phyloP scores from a whole-genome alignment of 2,888 invertebrate species.

The Thysanoteuthis rhombus region DNA sequence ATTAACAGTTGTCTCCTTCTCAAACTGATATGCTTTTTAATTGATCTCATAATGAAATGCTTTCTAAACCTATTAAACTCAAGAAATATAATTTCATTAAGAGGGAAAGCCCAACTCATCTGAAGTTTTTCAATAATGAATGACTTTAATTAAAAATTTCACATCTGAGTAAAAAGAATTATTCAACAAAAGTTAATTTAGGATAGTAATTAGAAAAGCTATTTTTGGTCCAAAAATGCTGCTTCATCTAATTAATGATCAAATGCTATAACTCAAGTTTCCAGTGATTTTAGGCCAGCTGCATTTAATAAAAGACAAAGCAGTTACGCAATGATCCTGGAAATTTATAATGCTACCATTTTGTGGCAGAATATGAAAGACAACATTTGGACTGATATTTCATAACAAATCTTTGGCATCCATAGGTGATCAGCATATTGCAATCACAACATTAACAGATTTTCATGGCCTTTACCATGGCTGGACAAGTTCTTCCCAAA shows the following conservation, averaged over 20 bases:
- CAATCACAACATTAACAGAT: not conserved
- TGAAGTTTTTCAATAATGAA: constrained; percentile 12
- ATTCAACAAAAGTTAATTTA: not conserved
- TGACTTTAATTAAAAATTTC: not conserved
- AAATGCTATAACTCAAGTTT: not conserved
- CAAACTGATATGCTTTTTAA: not conserved
- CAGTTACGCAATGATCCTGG: not conserved
- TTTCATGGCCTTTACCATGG: not conserved
- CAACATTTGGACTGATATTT: no score
- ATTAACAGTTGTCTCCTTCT: no score
- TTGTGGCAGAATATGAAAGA: not conserved
- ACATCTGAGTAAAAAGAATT: not conserved
- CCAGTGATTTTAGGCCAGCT: no score
- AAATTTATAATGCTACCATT: not conserved
- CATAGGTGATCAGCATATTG: not conserved
- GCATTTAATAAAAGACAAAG: no score
- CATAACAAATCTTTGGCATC: not conserved
- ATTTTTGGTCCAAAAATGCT: not conserved
- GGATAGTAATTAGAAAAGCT: not conserved
- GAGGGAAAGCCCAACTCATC: not conserved
- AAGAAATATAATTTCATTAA: not conserved
- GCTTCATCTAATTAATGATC: not conserved
- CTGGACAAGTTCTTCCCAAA: not conserved
- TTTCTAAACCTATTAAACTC: not conserved
- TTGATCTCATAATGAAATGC: not conserved